Percentiles rank a stretch among this genome's conserved stretches.
phyloP scores from a whole-genome alignment of 2,888 invertebrate species.

The Microchrysa polita region DNA sequence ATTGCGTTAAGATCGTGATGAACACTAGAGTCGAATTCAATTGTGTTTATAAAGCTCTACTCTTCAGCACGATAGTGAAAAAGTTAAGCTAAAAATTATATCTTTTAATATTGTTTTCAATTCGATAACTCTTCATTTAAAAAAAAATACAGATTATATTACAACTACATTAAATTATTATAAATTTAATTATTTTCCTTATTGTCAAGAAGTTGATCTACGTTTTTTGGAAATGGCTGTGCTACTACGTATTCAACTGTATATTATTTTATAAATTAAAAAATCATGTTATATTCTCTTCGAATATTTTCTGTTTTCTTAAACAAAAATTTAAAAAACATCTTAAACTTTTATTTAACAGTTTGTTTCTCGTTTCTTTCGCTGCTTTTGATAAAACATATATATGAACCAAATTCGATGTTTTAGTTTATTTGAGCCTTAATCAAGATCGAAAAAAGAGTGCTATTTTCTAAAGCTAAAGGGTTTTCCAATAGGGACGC shows the following conservation, averaged over 20 bases:
- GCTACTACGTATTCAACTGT: conserved; percentile 64
- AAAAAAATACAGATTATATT: conserved; percentile 17
- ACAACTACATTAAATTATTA: conserved; percentile 42
- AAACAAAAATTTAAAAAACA: neutral
- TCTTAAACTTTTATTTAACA: conserved; percentile 18
- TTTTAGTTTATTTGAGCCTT: neutral
- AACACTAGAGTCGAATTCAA: neutral
- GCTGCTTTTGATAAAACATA: neutral
- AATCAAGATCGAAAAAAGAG: conserved; percentile 50
- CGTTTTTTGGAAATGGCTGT: conserved; percentile 90
- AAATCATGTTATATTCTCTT: conserved; percentile 29
- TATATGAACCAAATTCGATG: neutral
- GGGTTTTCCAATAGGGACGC: no score
- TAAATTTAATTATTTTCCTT: conserved; percentile 52
- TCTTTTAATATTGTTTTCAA: neutral
- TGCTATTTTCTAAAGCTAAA: conserved; percentile 29
- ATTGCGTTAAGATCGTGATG: neutral
- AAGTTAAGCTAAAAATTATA: conserved; percentile 1
- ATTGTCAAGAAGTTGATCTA: conserved; percentile 92
- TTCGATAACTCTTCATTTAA: conserved; percentile 9
- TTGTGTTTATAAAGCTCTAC: neutral
- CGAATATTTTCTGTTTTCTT: conserved; percentile 26
- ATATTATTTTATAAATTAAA: conserved; percentile 48
- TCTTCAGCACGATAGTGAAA: neutral
- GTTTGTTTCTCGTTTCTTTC: neutral